Percentiles rank a stretch among this genome's conserved stretches.
phyloP scores from a whole-genome alignment of 2,797 vertebrate species.

The Gobio occitaniae region DNA sequence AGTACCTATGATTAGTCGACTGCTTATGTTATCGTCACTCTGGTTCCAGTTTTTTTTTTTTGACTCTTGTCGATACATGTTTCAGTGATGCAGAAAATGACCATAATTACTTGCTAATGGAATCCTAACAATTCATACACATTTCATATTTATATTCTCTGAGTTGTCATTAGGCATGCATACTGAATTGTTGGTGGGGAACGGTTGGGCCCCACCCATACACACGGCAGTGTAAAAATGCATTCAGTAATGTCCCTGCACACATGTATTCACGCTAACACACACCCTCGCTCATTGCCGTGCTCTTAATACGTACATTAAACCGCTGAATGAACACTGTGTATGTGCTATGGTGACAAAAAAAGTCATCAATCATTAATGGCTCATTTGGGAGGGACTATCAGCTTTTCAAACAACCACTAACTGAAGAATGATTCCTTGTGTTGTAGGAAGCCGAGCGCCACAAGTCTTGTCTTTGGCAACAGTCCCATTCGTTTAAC shows the following conservation, averaged over 20 bases:
- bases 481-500: conserved; percentile 9
- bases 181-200: conserved; percentile 7
- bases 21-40: background rate
- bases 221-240: conserved; percentile 3
- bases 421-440: conserved; percentile 52
- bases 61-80: background rate
- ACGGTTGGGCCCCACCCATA: conserved; percentile 13
- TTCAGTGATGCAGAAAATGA: background rate
- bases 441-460: conserved; percentile 40
- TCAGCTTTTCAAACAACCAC: conserved; percentile 46
- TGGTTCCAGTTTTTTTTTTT: background rate
- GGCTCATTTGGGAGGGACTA: conserved; percentile 46
- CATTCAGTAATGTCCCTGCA: background rate
- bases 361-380: conserved; percentile 50
- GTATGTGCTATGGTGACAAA: conserved; percentile 48
- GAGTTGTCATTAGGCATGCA: background rate
- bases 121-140: background rate
- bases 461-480: conserved; percentile 31
- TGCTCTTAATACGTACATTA: conserved; percentile 31
- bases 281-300: conserved; percentile 56
- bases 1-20: no score
- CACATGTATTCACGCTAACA: conserved; percentile 44
- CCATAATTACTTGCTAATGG: background rate
- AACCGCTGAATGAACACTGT: conserved; percentile 6
- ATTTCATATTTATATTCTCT: background rate